Base-by-base conservation (phyloP, 2,888 invertebrate species). In the Mythimna albipuncta region DNA sequence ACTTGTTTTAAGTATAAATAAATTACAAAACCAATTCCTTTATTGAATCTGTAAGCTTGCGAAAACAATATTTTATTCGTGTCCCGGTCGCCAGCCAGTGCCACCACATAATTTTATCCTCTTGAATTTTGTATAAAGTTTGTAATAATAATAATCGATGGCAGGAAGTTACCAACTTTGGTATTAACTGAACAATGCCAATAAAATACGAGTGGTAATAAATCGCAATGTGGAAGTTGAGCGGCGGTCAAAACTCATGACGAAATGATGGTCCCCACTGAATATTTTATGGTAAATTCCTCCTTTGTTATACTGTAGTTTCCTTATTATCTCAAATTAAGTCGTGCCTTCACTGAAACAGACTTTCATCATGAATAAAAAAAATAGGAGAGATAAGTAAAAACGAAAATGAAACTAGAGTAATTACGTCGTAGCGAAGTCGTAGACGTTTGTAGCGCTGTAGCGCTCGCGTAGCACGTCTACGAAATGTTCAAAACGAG, bases 141-240 rank as follows among this genome's bases (percentile, higher is more conserved):
- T 85, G 85, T 87, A 89, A 91, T 90, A 91, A 92, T 91, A 47
- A 47, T 47, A 93, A 92, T 93, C 92, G 92, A 91, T 90, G 87
- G 86, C 81, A 75, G 69, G 57, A 88, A 89, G 88, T 89, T 86
- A 68, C 79, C 72, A 91, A 92, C 89, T 93, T 92, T 90, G 89
- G 86, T 91, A 90, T 91, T 90, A 89, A 89, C 87, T 86, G 88
- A 88, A 88, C 89, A 89, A 85, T 84, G 85, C 81, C 83, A 85
- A 90, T 91, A 90, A 89, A 91, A 89, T 87, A 88, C 72, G 82
- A 80, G 79, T 79, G 76, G 80, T 83, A 72, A 84, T 89, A 86
- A 85, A 82, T 87, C 77, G 82, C 67, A 73, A 64, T 75, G 69
- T 77, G 35, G 10, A 78, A 79, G 71, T 78, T 75, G 58, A 67